Base-by-base conservation (phyloP, 2,113 vertebrate species). In the Mastomys natalensis region DNA sequence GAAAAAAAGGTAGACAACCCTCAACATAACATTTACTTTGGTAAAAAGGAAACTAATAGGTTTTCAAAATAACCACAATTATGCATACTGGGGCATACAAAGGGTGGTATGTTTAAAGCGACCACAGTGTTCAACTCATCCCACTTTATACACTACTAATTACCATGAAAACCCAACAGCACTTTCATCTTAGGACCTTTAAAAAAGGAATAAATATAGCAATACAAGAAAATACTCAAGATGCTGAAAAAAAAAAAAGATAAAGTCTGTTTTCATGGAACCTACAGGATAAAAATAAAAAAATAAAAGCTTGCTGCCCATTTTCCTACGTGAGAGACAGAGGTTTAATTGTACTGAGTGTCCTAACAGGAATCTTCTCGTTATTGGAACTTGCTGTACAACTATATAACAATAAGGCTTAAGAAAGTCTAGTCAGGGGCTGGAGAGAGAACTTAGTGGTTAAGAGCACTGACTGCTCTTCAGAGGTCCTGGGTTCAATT, bases 11-110 rank as follows among this genome's bases (percentile, higher is more conserved):
- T 66, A 26, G 48, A 31, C 13, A 90, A 66, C 78, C 2, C 77
- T 95, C 34, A 68, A 66, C 29, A 78, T 17, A 70, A 40, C 43
- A 82, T 87, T 68, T 85, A 72, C 31, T 29, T 62, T 87, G 37
- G 31, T 87, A 87, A 95, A 64, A 70, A 95, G 82, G 66, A 43
- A 96, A 90, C 66, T 85, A 74, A 90, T 60, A 88, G 34, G 37
- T 94, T 70, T 94, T 11, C 19, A 82, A 96, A 90, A 73, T 58
- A 95, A 34, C 29, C 11, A 45, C 86, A 93, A 86, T 74, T 93
- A 89, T 89, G 64, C 68, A 90, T 40, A 45, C 12, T 15, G 86
- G 37, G 26, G 73, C 72, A 92, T 34, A 74, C 37, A 5, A 15
- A 95, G 16, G 43, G 31, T 26, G 60, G 51, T 19, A 62, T 53